phyloP scores from a whole-genome alignment of 2,113 vertebrate genomes.

The Labeo catla region DNA sequence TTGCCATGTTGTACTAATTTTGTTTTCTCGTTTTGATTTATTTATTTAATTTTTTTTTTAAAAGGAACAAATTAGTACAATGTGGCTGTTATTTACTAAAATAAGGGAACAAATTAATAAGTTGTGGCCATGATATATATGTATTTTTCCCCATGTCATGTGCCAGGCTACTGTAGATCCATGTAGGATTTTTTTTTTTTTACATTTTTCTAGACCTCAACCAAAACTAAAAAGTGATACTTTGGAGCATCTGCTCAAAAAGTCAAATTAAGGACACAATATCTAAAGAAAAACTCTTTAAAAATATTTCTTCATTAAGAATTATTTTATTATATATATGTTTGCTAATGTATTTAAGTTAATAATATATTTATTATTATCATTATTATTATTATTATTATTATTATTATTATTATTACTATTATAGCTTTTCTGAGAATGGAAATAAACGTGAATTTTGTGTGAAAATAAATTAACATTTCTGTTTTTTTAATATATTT shows the following conservation, averaged over 20 bases:
- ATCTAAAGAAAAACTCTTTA: not conserved
- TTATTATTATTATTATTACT: too few species aligned
- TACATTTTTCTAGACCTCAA: not conserved
- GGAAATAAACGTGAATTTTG: too few species aligned
- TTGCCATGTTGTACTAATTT: not conserved
- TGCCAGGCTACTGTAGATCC: not conserved
- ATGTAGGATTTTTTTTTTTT: not conserved
- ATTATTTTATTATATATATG: not conserved
- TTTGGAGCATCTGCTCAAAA: not conserved
- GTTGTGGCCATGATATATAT: not conserved
- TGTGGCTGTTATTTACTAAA: not conserved
- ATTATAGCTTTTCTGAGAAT: too few species aligned
- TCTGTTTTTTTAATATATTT: too few species aligned
- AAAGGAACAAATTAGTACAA: not conserved
- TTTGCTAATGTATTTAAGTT: not conserved
- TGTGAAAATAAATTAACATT: too few species aligned
- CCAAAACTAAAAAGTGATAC: not conserved
- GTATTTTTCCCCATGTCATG: not conserved
- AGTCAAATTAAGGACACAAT: not conserved
- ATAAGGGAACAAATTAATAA: too few species aligned
- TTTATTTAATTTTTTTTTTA: not conserved
- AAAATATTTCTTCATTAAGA: too few species aligned
- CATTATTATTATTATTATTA: too few species aligned
- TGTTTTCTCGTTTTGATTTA: not conserved
- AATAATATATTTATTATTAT: too few species aligned